Evolutionary conservation across 2,113 vertebrate species (phyloP).

Genomic region (Callorhinus ursinus): DNA sequence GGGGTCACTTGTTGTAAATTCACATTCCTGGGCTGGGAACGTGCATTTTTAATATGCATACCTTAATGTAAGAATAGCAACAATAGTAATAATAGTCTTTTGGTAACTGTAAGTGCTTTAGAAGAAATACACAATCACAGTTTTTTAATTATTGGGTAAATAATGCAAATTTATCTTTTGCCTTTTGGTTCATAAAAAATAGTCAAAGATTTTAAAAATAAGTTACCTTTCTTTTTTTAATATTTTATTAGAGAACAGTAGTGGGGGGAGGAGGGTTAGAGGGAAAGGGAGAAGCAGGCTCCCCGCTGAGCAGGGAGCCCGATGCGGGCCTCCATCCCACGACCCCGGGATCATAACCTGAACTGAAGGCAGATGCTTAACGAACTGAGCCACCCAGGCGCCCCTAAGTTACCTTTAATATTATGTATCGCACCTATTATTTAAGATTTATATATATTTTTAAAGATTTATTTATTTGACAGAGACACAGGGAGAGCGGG

Average conservation of each 20-base stretch:
- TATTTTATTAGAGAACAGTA: background rate
- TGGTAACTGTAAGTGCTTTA: constrained; percentile 37
- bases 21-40: constrained; percentile 7
- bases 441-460: background rate
- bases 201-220: constrained; percentile 15
- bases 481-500: too few species aligned
- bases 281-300: too few species aligned
- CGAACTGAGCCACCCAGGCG: background rate
- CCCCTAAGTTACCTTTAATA: background rate
- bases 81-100: constrained; percentile 18
- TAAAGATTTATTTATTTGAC: background rate
- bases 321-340: too few species aligned
- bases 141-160: background rate
- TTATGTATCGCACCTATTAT: too few species aligned
- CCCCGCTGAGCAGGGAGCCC: too few species aligned
- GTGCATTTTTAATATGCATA: constrained; percentile 32
- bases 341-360: too few species aligned
- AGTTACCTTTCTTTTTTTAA: background rate
- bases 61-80: background rate
- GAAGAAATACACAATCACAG: background rate
- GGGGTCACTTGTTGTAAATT: background rate
- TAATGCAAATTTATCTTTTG: constrained; percentile 25
- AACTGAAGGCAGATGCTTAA: background rate
- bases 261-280: too few species aligned
- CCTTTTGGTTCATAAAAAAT: constrained; percentile 34